phyloP scores from a whole-genome alignment of 2,797 vertebrate species.

The Petrocephalus schoutedeni region DNA sequence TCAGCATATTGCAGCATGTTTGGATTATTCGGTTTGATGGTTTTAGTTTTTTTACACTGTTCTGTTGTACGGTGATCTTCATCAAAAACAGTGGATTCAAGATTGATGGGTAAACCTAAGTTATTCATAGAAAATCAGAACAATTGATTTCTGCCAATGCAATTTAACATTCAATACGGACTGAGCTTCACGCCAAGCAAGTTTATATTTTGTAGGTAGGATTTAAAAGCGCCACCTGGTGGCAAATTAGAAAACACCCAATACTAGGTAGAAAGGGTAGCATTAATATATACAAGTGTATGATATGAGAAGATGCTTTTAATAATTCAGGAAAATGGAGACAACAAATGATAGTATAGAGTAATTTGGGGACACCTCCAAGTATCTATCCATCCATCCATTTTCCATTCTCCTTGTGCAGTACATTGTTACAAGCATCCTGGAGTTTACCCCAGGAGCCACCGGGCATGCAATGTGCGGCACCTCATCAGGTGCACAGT shows the following conservation, averaged over 20 bases:
- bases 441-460: background rate
- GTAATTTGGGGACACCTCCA: background rate
- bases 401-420: background rate
- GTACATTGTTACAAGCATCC: background rate
- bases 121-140: background rate
- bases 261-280: background rate
- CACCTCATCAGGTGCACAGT: background rate
- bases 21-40: background rate
- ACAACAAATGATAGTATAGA: background rate
- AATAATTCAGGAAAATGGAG: background rate
- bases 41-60: background rate
- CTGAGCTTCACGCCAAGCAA: background rate
- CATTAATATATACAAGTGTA: background rate
- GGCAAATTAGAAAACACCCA: background rate
- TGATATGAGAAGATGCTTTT: background rate
- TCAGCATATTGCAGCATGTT: background rate
- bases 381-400: background rate
- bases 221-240: background rate
- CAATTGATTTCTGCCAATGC: background rate
- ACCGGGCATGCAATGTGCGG: background rate
- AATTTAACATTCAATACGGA: background rate
- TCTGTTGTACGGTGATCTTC: background rate
- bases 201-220: background rate
- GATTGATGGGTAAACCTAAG: background rate
- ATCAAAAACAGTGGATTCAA: background rate